A percentile compares a stretch with the other conserved stretches of the same genome.
Evolutionary conservation across 1,140 invertebrate species (phyloP).

Genomic region (Lysiphlebus fabarum): DNA sequence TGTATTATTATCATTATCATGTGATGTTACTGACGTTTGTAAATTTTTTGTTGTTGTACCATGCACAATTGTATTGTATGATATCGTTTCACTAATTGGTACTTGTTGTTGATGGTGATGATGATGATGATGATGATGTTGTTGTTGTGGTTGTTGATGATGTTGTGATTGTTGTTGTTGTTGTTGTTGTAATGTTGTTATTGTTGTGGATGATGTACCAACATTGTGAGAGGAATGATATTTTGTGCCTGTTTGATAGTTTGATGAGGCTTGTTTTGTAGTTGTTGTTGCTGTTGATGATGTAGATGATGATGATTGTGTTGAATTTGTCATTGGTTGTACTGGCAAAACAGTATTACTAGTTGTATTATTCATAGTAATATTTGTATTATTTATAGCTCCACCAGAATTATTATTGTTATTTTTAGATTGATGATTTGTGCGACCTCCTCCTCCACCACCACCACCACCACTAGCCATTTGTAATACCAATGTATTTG

Average conservation of each 20-base stretch:
- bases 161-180: constrained; percentile 25
- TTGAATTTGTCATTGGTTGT: constrained; percentile 12
- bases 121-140: constrained; percentile 40
- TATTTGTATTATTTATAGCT: neutral
- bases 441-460: constrained; percentile 36
- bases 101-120: constrained; percentile 33
- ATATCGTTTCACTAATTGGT: neutral
- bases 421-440: constrained; percentile 38
- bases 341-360: neutral
- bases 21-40: too few species aligned
- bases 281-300: constrained; percentile 19
- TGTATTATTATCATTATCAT: constrained; percentile 9
- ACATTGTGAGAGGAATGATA: constrained; percentile 47
- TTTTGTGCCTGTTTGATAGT: constrained; percentile 51
- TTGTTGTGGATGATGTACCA: constrained; percentile 1
- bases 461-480: constrained; percentile 27
- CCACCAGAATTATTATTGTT: constrained; percentile 4
- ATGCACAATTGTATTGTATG: too few species aligned
- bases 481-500: neutral
- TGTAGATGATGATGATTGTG: neutral
- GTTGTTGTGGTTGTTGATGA: constrained; percentile 35
- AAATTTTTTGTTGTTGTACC: too few species aligned
- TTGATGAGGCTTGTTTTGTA: constrained; percentile 45
- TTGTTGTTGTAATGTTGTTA: constrained; percentile 16
- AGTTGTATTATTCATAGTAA: neutral